phyloP scores from a whole-genome alignment of 2,888 invertebrate species.

The Eueremaeus valkanovi region DNA sequence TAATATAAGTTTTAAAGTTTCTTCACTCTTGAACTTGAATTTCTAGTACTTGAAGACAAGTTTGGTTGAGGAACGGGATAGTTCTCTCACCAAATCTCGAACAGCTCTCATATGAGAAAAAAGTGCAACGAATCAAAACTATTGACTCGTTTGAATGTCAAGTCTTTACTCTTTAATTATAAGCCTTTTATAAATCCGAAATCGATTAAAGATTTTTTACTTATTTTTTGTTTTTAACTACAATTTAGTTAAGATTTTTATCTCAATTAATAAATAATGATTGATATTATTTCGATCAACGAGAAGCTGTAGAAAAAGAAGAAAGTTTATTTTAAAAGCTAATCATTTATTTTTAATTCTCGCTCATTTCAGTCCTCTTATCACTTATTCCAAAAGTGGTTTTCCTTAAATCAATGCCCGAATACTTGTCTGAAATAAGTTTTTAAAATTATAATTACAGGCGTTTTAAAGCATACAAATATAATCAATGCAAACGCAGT shows the following conservation, averaged over 20 bases:
- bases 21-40: conserved; percentile 11
- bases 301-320: neutral
- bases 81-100: neutral
- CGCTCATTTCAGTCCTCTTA: neutral
- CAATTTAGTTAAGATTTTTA: conserved; percentile 2
- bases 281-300: neutral
- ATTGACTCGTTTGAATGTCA: neutral
- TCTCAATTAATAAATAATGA: conserved; percentile 5
- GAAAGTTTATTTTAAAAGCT: neutral
- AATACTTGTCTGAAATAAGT: neutral
- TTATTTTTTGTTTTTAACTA: neutral
- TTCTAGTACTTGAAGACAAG: neutral
- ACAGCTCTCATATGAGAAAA: too few species aligned
- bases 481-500: neutral
- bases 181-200: neutral
- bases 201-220: conserved; percentile 13
- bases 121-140: too few species aligned
- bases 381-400: neutral
- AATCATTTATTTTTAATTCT: too few species aligned
- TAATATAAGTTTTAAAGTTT: neutral
- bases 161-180: neutral
- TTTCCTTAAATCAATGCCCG: neutral
- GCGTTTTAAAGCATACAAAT: neutral
- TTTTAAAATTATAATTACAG: neutral
- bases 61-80: too few species aligned